Evolutionary conservation across 2,797 vertebrate species (phyloP), one percentile per base, ranked within the genome.

Genomic region (Myotis vivesi): DNA sequence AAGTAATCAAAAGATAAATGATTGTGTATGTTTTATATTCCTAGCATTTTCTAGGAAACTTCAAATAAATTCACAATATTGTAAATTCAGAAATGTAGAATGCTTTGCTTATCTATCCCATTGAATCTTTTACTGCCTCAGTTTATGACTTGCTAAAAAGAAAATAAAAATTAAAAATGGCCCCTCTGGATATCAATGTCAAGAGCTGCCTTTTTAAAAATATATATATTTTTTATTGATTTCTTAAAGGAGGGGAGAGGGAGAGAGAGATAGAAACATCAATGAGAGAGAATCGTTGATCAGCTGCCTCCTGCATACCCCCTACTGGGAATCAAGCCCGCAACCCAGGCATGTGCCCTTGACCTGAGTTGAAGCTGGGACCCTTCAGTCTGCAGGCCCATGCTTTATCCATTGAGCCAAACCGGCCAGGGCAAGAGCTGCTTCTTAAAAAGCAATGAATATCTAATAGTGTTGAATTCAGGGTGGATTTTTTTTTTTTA

Each of bases 61-160:
- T 94, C 77, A 93, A 36, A 87, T 94, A 93, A 92, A 95, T 80
- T 92, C 30, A 79, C 38, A 77, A 0, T 92, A 28, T 64, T 94
- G 15, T 89, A 93, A 83, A 72, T 68, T n/a, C 28, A 68, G 17
- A 87, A 69, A 84, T 87, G 87, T 71, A 91, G 85, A 92, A 77
- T 92, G 82, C 41, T 77, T 8, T 91, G 16, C n/a, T 33, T 83
- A 22, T 68, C 38, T 91, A 17, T 80, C 46, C 9, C 41, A 55
- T 64, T 88, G 73, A 90, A 30, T 36, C 51, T 90, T 77, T 68
- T 64, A 80, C 33, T 92, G 36, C 49, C 91, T 57, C 15, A 73
- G 30, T 96, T 92, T 94, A 85, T 82, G 77, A 55, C 41, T 36
- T 92, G 69, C 25, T 82, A 89, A 90, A 80, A 84, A 46, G 46